These are phyloP conservation scores for Petrolisthes cinctipes DNA, from an alignment of 2,888 invertebrate species.

Conservation along the genomic window DNA sequence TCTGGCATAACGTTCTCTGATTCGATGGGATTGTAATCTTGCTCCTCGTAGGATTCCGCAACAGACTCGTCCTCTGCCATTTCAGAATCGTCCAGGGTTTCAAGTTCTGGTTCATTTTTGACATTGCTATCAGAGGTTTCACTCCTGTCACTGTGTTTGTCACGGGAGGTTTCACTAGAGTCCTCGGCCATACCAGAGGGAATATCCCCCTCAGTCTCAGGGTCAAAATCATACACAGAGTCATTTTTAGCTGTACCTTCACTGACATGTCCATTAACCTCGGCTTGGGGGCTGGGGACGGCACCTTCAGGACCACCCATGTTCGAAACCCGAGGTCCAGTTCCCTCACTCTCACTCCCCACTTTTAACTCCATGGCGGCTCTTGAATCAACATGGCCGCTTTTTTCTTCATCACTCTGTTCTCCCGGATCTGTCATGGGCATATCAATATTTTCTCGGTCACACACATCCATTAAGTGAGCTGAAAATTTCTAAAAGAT, in stretches of 20 bases:
- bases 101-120: constrained; percentile 47
- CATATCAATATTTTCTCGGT: constrained; percentile 33
- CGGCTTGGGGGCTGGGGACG: constrained; percentile 22
- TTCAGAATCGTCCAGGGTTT: constrained; percentile 44
- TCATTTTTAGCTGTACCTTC: constrained; percentile 22
- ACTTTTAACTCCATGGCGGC: constrained; percentile 48
- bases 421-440: constrained; percentile 57
- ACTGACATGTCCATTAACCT: constrained; percentile 46
- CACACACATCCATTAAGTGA: constrained; percentile 64
- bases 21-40: neutral
- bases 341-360: constrained; percentile 5
- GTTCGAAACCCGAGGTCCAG: constrained; percentile 12
- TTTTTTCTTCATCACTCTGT: constrained; percentile 44
- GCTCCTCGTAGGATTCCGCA: constrained; percentile 24
- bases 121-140: constrained; percentile 37
- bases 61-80: constrained; percentile 51
- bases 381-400: constrained; percentile 37
- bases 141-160: constrained; percentile 23
- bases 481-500: constrained; percentile 57
- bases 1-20: neutral
- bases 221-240: constrained; percentile 64
- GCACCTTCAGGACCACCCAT: constrained; percentile 30
- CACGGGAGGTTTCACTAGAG: constrained; percentile 21
- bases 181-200: constrained; percentile 1
- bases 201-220: constrained; percentile 42